phyloP scores from a whole-genome alignment of 1,140 invertebrate genomes.

The Portunus trituberculatus region DNA sequence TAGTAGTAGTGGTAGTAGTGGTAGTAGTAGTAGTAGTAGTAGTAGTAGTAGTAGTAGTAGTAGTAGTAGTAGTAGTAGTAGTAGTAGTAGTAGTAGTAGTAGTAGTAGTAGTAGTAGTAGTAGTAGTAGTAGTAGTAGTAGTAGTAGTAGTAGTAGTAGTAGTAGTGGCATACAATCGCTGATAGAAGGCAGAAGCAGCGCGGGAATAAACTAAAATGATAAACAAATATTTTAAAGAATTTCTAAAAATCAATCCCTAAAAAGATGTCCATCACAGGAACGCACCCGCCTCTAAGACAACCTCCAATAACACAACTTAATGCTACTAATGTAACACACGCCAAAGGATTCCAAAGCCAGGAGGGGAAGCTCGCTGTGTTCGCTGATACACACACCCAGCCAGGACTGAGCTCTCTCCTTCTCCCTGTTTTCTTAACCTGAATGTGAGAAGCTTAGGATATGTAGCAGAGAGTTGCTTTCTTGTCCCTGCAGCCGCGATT shows the following conservation, averaged over 20 bases:
- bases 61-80: neutral
- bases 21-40: neutral
- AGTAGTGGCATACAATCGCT: neutral
- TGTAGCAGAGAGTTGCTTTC: no score
- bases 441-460: no score
- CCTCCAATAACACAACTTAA: neutral
- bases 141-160: neutral
- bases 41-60: neutral
- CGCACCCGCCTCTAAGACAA: neutral
- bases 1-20: neutral
- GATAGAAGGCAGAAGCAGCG: neutral
- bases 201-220: neutral
- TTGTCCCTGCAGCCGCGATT: no score
- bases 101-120: neutral
- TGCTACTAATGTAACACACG: neutral
- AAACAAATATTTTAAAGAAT: neutral
- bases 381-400: conserved; percentile 15
- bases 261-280: neutral
- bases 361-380: neutral
- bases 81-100: neutral
- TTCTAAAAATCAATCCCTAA: neutral
- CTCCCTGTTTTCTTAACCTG: no score
- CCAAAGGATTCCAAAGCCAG: neutral
- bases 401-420: neutral
- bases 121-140: neutral